These are phyloP conservation scores for Eupithecia subfuscata DNA, from an alignment of 2,888 invertebrate species.

Conservation along the genomic window DNA sequence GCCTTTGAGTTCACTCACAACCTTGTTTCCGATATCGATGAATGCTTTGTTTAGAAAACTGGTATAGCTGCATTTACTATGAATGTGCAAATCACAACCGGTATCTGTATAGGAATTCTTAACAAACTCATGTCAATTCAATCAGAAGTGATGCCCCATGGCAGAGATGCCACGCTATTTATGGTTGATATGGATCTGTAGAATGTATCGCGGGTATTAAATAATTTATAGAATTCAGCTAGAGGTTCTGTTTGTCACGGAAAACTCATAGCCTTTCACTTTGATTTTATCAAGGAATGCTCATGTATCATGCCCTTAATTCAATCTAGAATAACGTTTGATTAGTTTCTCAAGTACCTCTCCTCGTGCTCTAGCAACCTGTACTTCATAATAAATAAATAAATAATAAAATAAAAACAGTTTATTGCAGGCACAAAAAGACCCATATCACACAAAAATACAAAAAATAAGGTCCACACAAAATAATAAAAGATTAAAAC, in stretches of 20 bases:
- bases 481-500: no score
- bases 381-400: no score
- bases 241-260: constrained; percentile 35
- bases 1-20: background rate
- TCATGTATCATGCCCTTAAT: constrained; percentile 51
- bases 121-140: constrained; percentile 28
- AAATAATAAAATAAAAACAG: no score
- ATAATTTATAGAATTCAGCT: constrained; percentile 34
- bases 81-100: constrained; percentile 14
- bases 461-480: no score
- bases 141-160: constrained; percentile 15
- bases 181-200: constrained; percentile 31
- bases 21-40: background rate
- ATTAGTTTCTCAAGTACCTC: background rate
- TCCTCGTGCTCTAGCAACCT: background rate
- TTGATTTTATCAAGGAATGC: constrained; percentile 51
- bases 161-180: constrained; percentile 22
- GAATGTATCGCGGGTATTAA: constrained; percentile 25
- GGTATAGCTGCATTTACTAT: constrained; percentile 1
- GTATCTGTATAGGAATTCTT: constrained; percentile 12
- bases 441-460: no score
- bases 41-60: constrained; percentile 5
- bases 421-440: no score
- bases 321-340: no score
- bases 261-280: constrained; percentile 55